Base-by-base conservation (phyloP, 2,113 vertebrate species). In the Myotis yumanensis region DNA sequence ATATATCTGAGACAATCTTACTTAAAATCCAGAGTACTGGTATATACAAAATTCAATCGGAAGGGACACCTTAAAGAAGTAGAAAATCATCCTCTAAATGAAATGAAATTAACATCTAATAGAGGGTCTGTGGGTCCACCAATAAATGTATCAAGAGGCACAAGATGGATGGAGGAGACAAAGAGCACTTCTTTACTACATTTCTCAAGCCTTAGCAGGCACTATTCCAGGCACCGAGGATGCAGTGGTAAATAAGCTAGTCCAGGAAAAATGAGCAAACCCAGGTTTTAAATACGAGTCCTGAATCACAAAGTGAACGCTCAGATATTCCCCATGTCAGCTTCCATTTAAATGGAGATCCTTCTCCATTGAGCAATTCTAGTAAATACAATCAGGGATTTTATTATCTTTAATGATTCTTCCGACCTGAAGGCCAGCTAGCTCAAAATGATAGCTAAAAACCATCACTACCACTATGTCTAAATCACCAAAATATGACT, bases 101-200 rank as follows among this genome's bases (percentile, higher is more conserved):
- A 84, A 84, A 52, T 77, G 12, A 95, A 82, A 86, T 89, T 52
- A 76, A 88, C 9, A n/a, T 43, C 1, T 95, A 89, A 85, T 20
- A 18, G 93, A 80, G 22, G 23, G 16, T 6, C 68, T 35, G 0
- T 43, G 22, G 40, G 22, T 77, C 51, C 62, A 84, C 85, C 28
- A 8, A 46, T 46, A 46, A 43, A 43, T 43, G 8, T 64, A 84
- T 71, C 52, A 80, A 73, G 71, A 69, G 16, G 80, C 4, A 86
- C 10, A 86, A 35, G 11, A 84, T 7, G 32, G 30, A 75, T 17
- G 69, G 16, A 91, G 46, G 16, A 94, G 32, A 91, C 71, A 91
- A 72, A 76, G 40, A n/a, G 1, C 17, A 18, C 30, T 89, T 89
- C 59, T 43, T 76, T 14, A 72, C 23, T 48, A 43, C 20, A 25